phyloP scores from a whole-genome alignment of 2,113 vertebrate species.

The Hirundichthys speculiger region DNA sequence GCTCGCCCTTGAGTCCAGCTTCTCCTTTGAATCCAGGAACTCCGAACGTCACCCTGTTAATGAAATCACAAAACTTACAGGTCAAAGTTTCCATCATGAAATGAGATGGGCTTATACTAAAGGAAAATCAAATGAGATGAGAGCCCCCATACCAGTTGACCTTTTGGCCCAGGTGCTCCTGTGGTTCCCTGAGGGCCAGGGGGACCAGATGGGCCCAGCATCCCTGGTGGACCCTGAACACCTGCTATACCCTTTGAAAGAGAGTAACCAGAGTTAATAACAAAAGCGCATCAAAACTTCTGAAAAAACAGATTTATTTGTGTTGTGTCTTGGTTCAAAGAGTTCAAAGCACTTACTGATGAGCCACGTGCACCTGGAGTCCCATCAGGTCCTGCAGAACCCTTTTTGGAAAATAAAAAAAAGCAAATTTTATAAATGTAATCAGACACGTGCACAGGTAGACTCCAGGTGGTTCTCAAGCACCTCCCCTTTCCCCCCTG shows the following conservation, averaged over 20 bases:
- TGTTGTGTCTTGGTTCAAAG: not conserved
- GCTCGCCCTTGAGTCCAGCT: conserved; percentile 92
- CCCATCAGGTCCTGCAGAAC: conserved; percentile 59
- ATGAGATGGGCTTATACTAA: too few relatives aligned
- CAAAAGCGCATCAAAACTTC: not conserved
- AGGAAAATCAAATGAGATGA: not conserved
- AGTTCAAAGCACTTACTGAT: conserved; percentile 40
- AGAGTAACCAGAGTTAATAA: not conserved
- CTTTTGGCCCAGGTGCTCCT: conserved; percentile 89
- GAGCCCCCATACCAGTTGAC: conserved; percentile 85
- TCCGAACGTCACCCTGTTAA: conserved; percentile 89
- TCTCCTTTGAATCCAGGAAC: conserved; percentile 95
- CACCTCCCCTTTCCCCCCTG: too few relatives aligned
- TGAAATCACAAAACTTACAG: not conserved
- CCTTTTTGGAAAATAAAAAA: conserved; percentile 45
- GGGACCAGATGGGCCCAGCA: conserved; percentile 86
- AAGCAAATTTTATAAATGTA: not conserved
- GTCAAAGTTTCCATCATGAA: not conserved
- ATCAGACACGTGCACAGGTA: not conserved
- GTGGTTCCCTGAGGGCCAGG: conserved; percentile 93
- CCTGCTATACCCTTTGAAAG: conserved; percentile 85
- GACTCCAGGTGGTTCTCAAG: too few relatives aligned
- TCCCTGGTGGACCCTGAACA: conserved; percentile 85
- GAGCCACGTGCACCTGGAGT: conserved; percentile 56
- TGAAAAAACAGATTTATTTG: not conserved